Conservation (phyloP, 2,888 invertebrate species). For the Eudasyphora cyanicolor region DNA sequence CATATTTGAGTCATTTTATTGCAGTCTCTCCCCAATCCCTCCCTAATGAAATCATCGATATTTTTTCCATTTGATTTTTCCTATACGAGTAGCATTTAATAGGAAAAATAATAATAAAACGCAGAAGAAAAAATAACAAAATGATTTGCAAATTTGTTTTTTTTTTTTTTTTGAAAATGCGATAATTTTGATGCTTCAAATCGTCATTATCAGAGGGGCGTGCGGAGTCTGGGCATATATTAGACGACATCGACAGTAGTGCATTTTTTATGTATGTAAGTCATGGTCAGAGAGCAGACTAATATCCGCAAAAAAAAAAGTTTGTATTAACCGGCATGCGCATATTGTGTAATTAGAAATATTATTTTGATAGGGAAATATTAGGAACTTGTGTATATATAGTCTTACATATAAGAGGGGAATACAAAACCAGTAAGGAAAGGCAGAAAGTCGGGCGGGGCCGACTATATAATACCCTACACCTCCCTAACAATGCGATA, state of each 20-base stretch:
- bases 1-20: conserved; percentile 26
- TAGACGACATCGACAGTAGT: neutral
- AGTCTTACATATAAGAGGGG: too few relatives aligned
- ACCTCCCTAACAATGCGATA: too few relatives aligned
- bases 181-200: conserved; percentile 9
- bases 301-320: neutral
- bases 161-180: too few relatives aligned
- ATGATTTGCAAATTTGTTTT: conserved; percentile 43
- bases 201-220: neutral
- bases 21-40: conserved; percentile 15
- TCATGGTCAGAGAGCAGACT: conserved; percentile 44
- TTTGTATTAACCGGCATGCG: too few relatives aligned
- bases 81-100: conserved; percentile 49
- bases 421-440: too few relatives aligned
- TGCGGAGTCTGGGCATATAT: neutral
- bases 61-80: conserved; percentile 19
- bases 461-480: too few relatives aligned
- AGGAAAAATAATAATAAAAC: conserved; percentile 55
- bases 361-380: too few relatives aligned
- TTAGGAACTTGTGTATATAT: too few relatives aligned
- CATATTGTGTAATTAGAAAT: too few relatives aligned
- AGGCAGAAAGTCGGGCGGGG: too few relatives aligned
- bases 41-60: conserved; percentile 65
- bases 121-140: conserved; percentile 50
- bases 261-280: conserved; percentile 34